Percentiles rank a stretch among this genome's conserved stretches.
phyloP scores from a whole-genome alignment of 2,113 vertebrate genomes.

The Antigone vipio region DNA sequence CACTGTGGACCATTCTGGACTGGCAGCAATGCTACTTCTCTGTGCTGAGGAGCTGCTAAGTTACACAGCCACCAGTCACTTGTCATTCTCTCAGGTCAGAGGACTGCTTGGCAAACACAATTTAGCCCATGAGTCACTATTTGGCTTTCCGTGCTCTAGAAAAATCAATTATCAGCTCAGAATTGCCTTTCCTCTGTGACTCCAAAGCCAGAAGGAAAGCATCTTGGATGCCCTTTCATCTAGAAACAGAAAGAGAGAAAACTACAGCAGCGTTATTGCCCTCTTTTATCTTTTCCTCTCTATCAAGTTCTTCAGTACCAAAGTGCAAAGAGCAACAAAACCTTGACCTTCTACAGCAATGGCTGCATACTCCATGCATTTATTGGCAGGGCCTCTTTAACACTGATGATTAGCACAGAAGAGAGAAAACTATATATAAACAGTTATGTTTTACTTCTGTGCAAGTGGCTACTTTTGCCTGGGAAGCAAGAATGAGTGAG shows the following conservation, averaged over 20 bases:
- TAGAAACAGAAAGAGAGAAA: background rate
- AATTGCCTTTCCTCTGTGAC: background rate
- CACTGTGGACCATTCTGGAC: background rate
- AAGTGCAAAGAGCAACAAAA: background rate
- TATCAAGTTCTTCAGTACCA: background rate
- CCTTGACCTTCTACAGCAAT: background rate
- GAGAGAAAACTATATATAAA: background rate
- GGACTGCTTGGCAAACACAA: background rate
- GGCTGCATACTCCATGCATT: background rate
- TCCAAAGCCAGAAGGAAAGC: background rate
- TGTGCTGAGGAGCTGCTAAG: background rate
- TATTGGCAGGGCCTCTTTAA: background rate
- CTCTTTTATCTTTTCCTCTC: background rate
- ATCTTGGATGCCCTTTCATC: background rate
- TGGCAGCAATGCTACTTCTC: background rate
- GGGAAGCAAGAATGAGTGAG: background rate
- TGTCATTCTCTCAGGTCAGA: background rate
- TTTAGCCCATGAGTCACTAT: conserved; percentile 18
- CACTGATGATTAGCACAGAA: background rate
- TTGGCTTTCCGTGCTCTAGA: background rate
- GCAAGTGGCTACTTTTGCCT: background rate
- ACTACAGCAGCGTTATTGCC: background rate
- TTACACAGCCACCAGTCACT: background rate
- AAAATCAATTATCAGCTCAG: background rate
- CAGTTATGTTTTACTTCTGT: background rate